phyloP scores from a whole-genome alignment of 2,888 invertebrate genomes.

The Papilio protenor region DNA sequence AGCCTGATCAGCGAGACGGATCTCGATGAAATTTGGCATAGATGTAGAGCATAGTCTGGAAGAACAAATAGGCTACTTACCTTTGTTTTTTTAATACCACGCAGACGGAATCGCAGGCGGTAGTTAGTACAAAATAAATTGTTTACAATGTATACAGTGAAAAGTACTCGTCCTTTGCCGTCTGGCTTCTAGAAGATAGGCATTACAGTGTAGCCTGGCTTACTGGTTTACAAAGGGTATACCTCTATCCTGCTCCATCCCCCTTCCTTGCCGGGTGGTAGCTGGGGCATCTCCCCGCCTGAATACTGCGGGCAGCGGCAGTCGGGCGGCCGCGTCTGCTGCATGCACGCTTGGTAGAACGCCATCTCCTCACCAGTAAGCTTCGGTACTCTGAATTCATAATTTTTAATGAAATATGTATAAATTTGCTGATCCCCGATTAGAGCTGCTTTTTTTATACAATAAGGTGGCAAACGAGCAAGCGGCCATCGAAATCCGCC shows the following conservation, averaged over 20 bases:
- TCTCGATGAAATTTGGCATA: too few species aligned
- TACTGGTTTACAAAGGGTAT: background rate
- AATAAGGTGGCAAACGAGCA: too few species aligned
- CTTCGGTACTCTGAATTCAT: conserved; percentile 59
- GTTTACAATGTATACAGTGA: background rate
- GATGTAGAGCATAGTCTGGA: too few species aligned
- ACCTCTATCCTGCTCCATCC: conserved; percentile 79
- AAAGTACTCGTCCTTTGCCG: background rate
- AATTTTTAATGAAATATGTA: background rate
- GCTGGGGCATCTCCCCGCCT: conserved; percentile 64
- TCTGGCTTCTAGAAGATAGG: background rate
- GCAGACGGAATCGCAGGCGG: too few species aligned
- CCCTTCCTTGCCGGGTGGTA: conserved; percentile 71
- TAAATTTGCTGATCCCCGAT: background rate
- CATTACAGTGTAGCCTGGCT: background rate
- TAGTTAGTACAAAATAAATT: too few species aligned
- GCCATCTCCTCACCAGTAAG: conserved; percentile 73
- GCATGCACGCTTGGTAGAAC: conserved; percentile 78
- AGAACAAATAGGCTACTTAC: too few species aligned
- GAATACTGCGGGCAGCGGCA: conserved; percentile 75
- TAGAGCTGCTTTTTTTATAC: background rate
- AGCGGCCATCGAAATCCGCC: too few species aligned
- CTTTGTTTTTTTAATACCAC: too few species aligned
- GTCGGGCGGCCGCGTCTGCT: conserved; percentile 72
- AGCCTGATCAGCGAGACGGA: too few species aligned